Evolutionary conservation across 2,113 vertebrate species (phyloP).

Genomic region (Chaetodon auriga): DNA sequence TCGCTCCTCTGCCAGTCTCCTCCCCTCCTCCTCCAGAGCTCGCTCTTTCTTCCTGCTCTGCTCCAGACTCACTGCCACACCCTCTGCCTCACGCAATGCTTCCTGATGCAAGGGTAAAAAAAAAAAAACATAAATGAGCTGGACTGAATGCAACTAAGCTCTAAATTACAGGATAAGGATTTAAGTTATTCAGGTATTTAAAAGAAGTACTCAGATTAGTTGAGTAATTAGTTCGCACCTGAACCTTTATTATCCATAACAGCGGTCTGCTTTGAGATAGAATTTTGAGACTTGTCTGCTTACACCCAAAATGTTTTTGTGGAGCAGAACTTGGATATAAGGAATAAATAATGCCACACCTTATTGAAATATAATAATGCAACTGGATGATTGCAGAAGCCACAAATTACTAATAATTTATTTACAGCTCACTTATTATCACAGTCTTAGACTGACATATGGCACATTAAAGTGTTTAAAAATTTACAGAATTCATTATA

Average conservation of each 20-base stretch:
- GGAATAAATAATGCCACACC: not conserved
- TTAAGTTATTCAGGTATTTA: not conserved
- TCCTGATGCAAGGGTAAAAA: slow-evolving; percentile 72
- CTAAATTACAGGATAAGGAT: not conserved
- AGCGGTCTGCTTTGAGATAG: not conserved
- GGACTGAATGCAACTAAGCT: not conserved
- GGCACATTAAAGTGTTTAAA: slow-evolving; percentile 51
- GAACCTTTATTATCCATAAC: not conserved
- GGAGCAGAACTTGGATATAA: not conserved
- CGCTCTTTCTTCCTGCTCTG: slow-evolving; percentile 81
- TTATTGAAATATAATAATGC: slow-evolving; percentile 18
- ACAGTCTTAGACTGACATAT: slow-evolving; percentile 29
- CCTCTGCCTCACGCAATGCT: slow-evolving; percentile 75
- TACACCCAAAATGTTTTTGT: not conserved
- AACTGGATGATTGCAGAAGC: slow-evolving; percentile 2
- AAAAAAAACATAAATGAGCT: slow-evolving; percentile 36
- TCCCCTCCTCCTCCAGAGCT: slow-evolving; percentile 82
- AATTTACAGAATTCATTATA: slow-evolving; percentile 31
- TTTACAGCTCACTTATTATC: not conserved
- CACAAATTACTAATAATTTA: slow-evolving; percentile 12
- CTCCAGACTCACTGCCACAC: slow-evolving; percentile 76
- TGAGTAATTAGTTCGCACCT: not conserved
- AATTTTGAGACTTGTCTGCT: not conserved
- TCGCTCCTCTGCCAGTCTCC: slow-evolving; percentile 78
- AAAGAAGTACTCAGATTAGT: not conserved